phyloP scores from a whole-genome alignment of 2,888 invertebrate species.

The Chalcosyrphus nemorum region DNA sequence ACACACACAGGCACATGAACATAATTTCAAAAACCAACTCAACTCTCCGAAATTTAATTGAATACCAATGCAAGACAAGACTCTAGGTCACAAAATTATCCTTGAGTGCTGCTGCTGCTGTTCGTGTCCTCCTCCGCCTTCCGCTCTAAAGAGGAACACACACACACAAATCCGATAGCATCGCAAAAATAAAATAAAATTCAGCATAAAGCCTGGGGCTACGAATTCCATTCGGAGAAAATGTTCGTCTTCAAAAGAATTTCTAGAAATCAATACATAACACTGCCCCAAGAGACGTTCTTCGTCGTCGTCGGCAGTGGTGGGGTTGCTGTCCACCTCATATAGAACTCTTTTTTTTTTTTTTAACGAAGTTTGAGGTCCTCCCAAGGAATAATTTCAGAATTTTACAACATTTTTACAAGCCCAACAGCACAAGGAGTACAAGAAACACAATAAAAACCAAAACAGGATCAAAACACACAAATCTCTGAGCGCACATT shows the following conservation, averaged over 20 bases:
- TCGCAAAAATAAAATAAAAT: slow-evolving; percentile 40
- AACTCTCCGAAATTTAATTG: slow-evolving; percentile 59
- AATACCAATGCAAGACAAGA: slow-evolving; percentile 49
- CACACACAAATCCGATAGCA: slow-evolving; percentile 46
- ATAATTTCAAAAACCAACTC: slow-evolving; percentile 38
- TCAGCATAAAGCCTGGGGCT: slow-evolving; percentile 51
- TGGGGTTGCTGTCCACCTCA: slow-evolving; percentile 37
- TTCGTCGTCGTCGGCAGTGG: no score
- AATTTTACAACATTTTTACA: slow-evolving; percentile 70
- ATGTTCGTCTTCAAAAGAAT: slow-evolving; percentile 64
- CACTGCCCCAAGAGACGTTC: neutral
- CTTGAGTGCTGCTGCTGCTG: slow-evolving; percentile 3
- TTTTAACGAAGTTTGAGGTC: neutral
- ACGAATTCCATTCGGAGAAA: slow-evolving; percentile 38
- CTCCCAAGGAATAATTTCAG: slow-evolving; percentile 61
- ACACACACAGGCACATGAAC: slow-evolving; percentile 16
- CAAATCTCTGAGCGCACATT: slow-evolving; percentile 71
- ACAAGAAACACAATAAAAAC: slow-evolving; percentile 59
- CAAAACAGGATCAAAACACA: slow-evolving; percentile 72
- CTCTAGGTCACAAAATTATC: slow-evolving; percentile 55
- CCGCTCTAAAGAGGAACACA: no score
- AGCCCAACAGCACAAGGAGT: slow-evolving; percentile 44
- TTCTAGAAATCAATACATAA: slow-evolving; percentile 64
- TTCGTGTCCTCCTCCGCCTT: slow-evolving; percentile 1
- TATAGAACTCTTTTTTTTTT: neutral